phyloP scores from a whole-genome alignment of 2,888 invertebrate species.

The Watsonalla binaria region DNA sequence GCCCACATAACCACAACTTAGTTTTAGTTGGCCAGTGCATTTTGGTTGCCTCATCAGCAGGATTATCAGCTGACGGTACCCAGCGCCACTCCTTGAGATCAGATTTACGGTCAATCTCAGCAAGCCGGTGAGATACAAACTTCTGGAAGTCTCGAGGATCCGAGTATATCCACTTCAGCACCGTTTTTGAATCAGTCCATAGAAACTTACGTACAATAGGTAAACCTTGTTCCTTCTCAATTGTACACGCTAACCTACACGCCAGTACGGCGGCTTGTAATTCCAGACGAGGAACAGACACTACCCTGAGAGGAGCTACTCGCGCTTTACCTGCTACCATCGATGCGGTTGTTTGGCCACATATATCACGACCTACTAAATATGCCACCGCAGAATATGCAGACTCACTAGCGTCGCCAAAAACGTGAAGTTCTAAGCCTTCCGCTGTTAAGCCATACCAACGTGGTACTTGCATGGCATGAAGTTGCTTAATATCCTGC shows the following conservation, averaged over 20 bases:
- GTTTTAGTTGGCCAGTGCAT: neutral
- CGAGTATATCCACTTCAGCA: neutral
- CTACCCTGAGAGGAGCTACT: neutral
- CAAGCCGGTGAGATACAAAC: neutral
- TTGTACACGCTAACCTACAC: neutral
- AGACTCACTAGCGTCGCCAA: neutral
- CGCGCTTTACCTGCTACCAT: neutral
- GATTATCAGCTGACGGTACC: neutral
- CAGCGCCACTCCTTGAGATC: neutral
- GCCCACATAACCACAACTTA: neutral
- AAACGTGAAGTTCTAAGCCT: neutral
- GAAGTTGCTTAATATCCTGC: neutral
- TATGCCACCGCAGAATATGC: neutral
- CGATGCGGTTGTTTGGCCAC: neutral
- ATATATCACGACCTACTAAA: neutral
- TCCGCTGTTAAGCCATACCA: neutral
- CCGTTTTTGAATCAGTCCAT: neutral
- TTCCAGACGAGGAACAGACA: neutral
- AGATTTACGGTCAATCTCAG: neutral
- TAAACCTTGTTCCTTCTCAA: neutral
- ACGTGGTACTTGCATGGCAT: neutral
- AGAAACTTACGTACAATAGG: neutral
- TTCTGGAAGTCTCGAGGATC: neutral
- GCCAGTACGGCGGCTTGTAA: neutral
- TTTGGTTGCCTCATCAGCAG: neutral